These are phyloP conservation scores for Tortrix viridana DNA, from an alignment of 2,888 invertebrate species.

Conservation along the genomic window DNA sequence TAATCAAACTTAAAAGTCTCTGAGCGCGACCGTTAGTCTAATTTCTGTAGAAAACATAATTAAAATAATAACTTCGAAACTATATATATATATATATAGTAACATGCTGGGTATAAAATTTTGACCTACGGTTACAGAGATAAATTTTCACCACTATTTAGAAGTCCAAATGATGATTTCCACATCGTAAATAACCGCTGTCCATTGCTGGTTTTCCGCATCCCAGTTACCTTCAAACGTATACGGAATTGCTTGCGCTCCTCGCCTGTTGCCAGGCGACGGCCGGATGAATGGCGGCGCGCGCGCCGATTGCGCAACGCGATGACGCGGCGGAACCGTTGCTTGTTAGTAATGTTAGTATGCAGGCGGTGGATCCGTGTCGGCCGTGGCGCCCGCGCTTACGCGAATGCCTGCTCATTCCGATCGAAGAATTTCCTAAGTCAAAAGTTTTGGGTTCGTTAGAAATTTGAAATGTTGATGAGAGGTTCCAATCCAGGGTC, in stretches of 20 bases:
- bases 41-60: too few species aligned
- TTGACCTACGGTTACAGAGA: too few species aligned
- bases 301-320: slow-evolving; percentile 69
- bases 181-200: background rate
- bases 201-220: background rate
- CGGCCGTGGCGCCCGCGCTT: slow-evolving; percentile 58
- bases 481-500: too few species aligned
- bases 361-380: slow-evolving; percentile 65
- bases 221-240: slow-evolving; percentile 10
- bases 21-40: too few species aligned
- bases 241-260: slow-evolving; percentile 26
- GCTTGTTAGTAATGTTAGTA: slow-evolving; percentile 78
- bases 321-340: slow-evolving; percentile 62
- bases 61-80: too few species aligned
- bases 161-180: background rate
- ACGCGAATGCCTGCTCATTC: slow-evolving; percentile 52
- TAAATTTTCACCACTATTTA: too few species aligned
- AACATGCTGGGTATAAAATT: too few species aligned
- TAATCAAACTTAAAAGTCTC: too few species aligned
- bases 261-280: slow-evolving; percentile 44
- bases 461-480: too few species aligned
- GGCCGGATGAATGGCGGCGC: slow-evolving; percentile 76
- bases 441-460: background rate
- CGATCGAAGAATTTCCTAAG: background rate
- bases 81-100: too few species aligned